Conservation (phyloP, 2,113 vertebrate genomes). For the Tinamus guttatus region DNA sequence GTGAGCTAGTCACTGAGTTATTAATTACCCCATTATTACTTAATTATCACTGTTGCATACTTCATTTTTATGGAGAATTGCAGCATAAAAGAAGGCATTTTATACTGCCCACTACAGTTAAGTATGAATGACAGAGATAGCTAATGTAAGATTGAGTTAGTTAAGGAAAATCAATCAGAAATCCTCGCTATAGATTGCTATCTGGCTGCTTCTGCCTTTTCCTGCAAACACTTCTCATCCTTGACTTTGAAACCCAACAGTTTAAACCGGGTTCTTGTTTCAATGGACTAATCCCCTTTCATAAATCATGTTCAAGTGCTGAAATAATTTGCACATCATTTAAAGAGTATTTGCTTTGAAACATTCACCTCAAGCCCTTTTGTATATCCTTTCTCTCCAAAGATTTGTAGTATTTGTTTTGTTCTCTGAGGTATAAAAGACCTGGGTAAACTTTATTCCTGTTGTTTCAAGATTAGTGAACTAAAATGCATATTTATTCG, state of each 20-base stretch:
- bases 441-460: constrained; percentile 87
- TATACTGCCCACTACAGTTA: constrained; percentile 51
- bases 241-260: constrained; percentile 82
- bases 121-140: constrained; percentile 63
- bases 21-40: constrained; percentile 70
- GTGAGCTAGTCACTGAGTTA: constrained; percentile 45
- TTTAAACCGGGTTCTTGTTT: constrained; percentile 85
- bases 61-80: constrained; percentile 61
- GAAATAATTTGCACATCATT: constrained; percentile 90
- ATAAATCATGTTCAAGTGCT: constrained; percentile 86
- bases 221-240: constrained; percentile 77
- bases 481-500: constrained; percentile 88
- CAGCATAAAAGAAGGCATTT: constrained; percentile 55
- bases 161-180: constrained; percentile 74
- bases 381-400: constrained; percentile 85
- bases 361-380: constrained; percentile 88
- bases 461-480: constrained; percentile 89
- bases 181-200: constrained; percentile 68
- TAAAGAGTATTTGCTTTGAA: constrained; percentile 90
- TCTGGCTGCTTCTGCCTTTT: constrained; percentile 69
- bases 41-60: constrained; percentile 57
- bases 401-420: constrained; percentile 89
- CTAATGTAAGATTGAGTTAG: constrained; percentile 51
- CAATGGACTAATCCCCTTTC: constrained; percentile 84
- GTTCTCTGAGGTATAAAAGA: constrained; percentile 89